Base-by-base conservation (phyloP, 2,888 invertebrate species). In the Ditylenchus weischeri region DNA sequence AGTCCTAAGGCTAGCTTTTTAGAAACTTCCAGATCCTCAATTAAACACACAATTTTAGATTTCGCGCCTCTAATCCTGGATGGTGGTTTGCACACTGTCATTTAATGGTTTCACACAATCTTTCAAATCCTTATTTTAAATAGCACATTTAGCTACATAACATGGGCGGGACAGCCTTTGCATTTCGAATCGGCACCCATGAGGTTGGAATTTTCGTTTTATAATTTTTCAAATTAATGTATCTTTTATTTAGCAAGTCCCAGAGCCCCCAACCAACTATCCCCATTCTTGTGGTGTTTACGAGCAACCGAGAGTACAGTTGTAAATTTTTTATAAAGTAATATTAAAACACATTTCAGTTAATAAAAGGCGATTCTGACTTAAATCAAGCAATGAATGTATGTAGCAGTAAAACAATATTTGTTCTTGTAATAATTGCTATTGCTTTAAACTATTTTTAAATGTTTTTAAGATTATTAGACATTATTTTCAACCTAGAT, bases 31-130 rank as follows among this genome's bases (percentile, higher is more conserved):
- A 43, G 19, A 64, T 0, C 15, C n/a, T 29, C 6, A 19, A n/a
- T 8, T 4, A 43, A 29, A 66, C n/a, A 11, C 15, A n/a, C 15
- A n/a, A n/a, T 21, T 61, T 29, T 62, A 74, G 83, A 61, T 81
- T 83, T 72, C 74, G 76, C 29, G 83, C 83, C 0, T 70, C 73
- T 18, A 83, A 83, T 67, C 83, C 83, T 15, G 83, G 83, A 47
- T 83, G 79, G 77, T 83, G 79, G 78, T 77, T 79, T 57, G 77
- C 81, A 13, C 83, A 83, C 65, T 78, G 78, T 43, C 74, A 74
- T 49, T 51, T 83, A 76, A 66, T 77, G 72, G 54, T 54, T 54
- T 11, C 7, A 8, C 11, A 2, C 23, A 23, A 15, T 54, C 10
- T 54, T 4, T 23, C 7, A 2, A 54, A 4, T 50, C 2, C 21